Evolutionary conservation across 2,113 vertebrate species (phyloP).

Genomic region (Limanda limanda): DNA sequence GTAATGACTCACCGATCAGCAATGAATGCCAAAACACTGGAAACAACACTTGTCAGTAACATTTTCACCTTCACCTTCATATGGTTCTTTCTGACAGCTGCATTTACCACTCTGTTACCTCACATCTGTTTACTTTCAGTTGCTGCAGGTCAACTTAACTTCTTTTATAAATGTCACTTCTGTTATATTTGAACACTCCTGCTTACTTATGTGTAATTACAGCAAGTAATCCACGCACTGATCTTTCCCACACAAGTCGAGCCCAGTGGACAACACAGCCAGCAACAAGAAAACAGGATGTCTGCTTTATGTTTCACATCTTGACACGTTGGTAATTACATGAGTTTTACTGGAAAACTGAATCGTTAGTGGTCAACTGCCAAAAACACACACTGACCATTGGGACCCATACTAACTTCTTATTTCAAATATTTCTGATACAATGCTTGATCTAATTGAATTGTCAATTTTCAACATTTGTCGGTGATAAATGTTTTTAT

Average conservation of each 20-base stretch:
- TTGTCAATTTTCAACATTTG: neutral
- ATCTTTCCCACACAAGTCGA: slow-evolving; percentile 2
- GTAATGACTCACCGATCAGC: too few species aligned
- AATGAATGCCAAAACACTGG: too few species aligned
- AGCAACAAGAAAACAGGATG: slow-evolving; percentile 38
- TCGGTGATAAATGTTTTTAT: neutral
- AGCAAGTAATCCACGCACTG: neutral
- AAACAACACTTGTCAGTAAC: too few species aligned
- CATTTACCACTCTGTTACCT: neutral
- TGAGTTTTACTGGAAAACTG: slow-evolving; percentile 20
- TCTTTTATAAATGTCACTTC: slow-evolving; percentile 30
- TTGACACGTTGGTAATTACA: slow-evolving; percentile 26
- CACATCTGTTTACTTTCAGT: slow-evolving; percentile 27
- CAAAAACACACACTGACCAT: neutral
- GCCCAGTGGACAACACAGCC: slow-evolving; percentile 23
- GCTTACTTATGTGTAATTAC: neutral
- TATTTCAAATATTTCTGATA: slow-evolving; percentile 1
- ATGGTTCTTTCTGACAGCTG: too few species aligned
- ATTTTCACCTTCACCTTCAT: too few species aligned
- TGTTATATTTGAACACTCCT: slow-evolving; percentile 13
- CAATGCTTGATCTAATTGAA: neutral
- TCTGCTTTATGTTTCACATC: slow-evolving; percentile 53
- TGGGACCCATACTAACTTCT: neutral
- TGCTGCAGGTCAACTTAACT: neutral
- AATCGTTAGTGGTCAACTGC: slow-evolving; percentile 31